Base-by-base conservation (phyloP, 92 coral and sea anemone species). In the Phenganax subtilis region DNA sequence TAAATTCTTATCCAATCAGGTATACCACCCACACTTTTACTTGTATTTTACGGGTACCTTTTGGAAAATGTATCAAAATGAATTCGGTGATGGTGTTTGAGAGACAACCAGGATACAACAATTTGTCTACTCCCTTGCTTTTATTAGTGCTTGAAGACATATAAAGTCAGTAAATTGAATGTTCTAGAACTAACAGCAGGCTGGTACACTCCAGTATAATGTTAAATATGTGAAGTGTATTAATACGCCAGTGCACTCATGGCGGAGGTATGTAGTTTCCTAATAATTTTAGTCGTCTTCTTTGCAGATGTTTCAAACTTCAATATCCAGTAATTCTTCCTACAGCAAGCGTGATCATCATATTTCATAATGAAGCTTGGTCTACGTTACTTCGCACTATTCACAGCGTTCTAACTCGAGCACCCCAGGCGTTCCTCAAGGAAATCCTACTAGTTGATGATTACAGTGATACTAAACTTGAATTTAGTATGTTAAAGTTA, bases 281-380 rank as follows among this genome's bases (percentile, higher is more conserved):
- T 37, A 37, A 37, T 37, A 37, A 37, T 37, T 1, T 37, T 37
- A 37, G 47, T 7, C 25, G 72, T 30, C 3, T 8, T 11, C 6
- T 25, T 76, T 80, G 60, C 87, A 93, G 98, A 84, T 96, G 99
- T 72, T 85, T 90, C 0, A 63, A 28, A 51, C 75, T 87, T 37
- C 85, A 86, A 67, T 96, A 96, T 80, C 91, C 97, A 31, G 76
- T 75, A 12, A 69, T 85, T 31, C 88, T 96, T 59, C 99, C 99
- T 1, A 83, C 90, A 44, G 91, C 99, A 6, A 96, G 99, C 51
- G 99, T 96, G 2, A 84, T 96, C 52, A 76, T 96, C 5, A 96
- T 96, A 10, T 96, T 96, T 66, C 99, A 96, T 85, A 92, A 96
- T 73, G 99, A 96, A 77, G 99, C 99, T 30, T 96, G 99, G 99